Base-by-base conservation (phyloP, 2,797 vertebrate species). In the Phrynocephalus guinanensis region DNA sequence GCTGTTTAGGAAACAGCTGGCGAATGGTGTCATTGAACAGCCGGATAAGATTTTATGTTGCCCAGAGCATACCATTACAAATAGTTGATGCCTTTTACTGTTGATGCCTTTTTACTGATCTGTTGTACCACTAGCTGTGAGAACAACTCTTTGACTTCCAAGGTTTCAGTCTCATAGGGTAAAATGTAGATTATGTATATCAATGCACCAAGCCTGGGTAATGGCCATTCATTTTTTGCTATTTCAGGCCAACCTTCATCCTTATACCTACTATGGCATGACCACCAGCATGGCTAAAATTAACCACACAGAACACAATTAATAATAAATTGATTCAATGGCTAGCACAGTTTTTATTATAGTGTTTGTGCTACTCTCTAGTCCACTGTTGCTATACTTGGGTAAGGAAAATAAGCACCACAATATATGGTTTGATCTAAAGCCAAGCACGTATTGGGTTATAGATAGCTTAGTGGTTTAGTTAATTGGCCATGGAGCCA, bases 1-100 rank as follows among this genome's bases (percentile, higher is more conserved):
- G 28, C 67, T 68, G 63, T 44, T 68, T 50, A 30, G 63, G 18
- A 85, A 68, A 38, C 84, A 85, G 75, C 75, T 78, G 84, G 75
- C 52, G 75, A 85, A 85, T 85, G 38, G 44, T 33, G 28, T 33
- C 84, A 78, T 68, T 70, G 44, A 67, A 68, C 26, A 78, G 44
- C 15, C 73, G 50, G 44, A n/a, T 78, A 30, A 50, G 44, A 68
- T 70, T 28, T 68, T 38, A 33, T 50, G 44, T 38, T 85, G 63
- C 63, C 44, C 66, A 78, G 63, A 52, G 63, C 44, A 68, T 30
- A 30, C 28, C 20, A 85, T 85, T 52, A 68, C 63, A 77, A 77
- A 30, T 20, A 85, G 38, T 30, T 68, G 28, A 77, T 60, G 18
- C 77, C 83, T 84, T 22, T 77, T 77, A 73, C 6, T 85, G 38